Evolutionary conservation across 1,140 invertebrate genomes (phyloP).

Genomic region (Piezodorus guildinii): DNA sequence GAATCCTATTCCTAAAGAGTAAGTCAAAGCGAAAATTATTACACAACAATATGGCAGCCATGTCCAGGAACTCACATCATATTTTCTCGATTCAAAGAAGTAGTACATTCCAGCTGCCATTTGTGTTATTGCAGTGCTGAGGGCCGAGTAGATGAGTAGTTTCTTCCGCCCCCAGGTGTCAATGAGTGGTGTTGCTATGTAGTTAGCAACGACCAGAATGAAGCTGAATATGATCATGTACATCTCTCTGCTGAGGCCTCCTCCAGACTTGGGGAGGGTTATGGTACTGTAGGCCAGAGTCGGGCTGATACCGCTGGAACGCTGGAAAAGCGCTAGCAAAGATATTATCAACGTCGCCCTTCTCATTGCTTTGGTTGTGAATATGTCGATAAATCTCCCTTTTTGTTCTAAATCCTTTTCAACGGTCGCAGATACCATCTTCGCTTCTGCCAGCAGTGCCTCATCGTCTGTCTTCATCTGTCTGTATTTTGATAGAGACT

Average conservation of each 20-base stretch:
- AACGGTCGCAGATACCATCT: constrained; percentile 22
- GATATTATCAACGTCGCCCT: constrained; percentile 27
- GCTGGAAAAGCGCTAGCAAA: constrained; percentile 25
- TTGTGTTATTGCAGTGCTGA: constrained; percentile 23
- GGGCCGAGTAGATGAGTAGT: constrained; percentile 39
- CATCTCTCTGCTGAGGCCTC: constrained; percentile 15
- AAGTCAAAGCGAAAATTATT: constrained; percentile 27
- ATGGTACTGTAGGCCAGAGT: constrained; percentile 28
- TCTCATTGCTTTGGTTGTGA: constrained; percentile 24
- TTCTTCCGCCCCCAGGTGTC: constrained; percentile 39
- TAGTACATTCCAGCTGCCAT: constrained; percentile 28
- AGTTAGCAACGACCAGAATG: constrained; percentile 35
- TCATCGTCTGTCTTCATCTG: constrained; percentile 42
- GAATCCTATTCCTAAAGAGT: constrained; percentile 29
- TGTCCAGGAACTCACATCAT: constrained; percentile 10
- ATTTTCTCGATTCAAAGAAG: constrained; percentile 20
- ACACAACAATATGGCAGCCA: constrained; percentile 28
- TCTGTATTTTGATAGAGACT: constrained; percentile 39
- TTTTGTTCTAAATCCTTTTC: constrained; percentile 23
- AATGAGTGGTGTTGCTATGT: constrained; percentile 36
- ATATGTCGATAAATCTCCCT: constrained; percentile 24
- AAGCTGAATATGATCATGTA: constrained; percentile 27
- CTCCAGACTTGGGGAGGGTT: constrained; percentile 29
- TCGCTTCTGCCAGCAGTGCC: constrained; percentile 21
- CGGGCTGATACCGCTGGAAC: constrained; percentile 27